Percentiles rank a stretch among this genome's conserved stretches.
Conservation (phyloP, 2,797 vertebrate genomes). For the Coregonus ussuriensis region DNA sequence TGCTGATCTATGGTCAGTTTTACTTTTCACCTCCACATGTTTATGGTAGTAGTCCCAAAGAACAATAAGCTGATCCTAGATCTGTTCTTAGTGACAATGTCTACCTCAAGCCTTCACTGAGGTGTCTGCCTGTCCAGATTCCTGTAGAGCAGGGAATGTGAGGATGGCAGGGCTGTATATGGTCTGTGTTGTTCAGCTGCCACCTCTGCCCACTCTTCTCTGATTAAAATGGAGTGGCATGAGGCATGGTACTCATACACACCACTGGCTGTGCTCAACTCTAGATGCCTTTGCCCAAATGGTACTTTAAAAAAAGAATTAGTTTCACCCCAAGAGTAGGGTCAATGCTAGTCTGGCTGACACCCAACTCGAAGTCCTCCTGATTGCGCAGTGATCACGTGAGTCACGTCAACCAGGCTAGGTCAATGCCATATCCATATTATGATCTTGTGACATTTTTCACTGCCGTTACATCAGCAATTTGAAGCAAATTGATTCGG, state of each 20-base stretch:
- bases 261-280: not conserved
- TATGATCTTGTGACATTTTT: not conserved
- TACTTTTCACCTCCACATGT: no score
- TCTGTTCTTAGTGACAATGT: no score
- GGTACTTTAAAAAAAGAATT: not conserved
- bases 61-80: no score
- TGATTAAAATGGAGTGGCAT: not conserved
- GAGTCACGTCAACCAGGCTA: no score
- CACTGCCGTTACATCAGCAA: not conserved
- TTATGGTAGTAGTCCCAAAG: no score
- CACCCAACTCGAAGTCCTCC: no score
- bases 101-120: no score
- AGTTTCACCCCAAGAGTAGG: not conserved
- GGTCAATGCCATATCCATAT: not conserved
- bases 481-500: not conserved
- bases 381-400: no score
- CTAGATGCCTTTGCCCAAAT: not conserved
- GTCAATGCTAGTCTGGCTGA: not conserved
- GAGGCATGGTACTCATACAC: not conserved
- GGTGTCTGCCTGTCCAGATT: not conserved
- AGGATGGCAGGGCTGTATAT: not conserved
- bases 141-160: conserved; percentile 19
- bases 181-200: not conserved
- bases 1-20: no score
- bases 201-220: conserved; percentile 6